Percentiles rank a stretch among this genome's conserved stretches.
Evolutionary conservation across 2,888 invertebrate genomes (phyloP).

Genomic region (Macrophya alboannulata): DNA sequence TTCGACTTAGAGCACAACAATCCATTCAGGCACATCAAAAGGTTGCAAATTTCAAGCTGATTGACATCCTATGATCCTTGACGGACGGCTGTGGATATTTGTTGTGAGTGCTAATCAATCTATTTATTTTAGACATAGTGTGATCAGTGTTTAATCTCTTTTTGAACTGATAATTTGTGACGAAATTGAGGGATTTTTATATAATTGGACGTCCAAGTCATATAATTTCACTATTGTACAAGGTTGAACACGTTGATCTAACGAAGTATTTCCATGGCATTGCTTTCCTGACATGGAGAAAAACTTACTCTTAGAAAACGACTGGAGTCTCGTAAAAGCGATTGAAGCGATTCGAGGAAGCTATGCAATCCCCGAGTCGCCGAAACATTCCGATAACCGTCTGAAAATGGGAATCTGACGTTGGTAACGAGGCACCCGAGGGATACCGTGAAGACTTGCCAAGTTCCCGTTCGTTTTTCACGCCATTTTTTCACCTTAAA

Average conservation of each 20-base stretch:
- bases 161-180: not conserved
- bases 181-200: not conserved
- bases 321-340: slow-evolving; percentile 44
- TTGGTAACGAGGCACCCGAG: slow-evolving; percentile 51
- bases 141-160: not conserved
- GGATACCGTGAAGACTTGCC: slow-evolving; percentile 34
- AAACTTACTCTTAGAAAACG: slow-evolving; percentile 7
- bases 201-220: not conserved
- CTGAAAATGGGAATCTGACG: slow-evolving; percentile 52
- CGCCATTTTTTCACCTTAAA: slow-evolving; percentile 40
- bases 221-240: not conserved
- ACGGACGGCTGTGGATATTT: not conserved
- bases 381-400: slow-evolving; percentile 54
- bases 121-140: not conserved
- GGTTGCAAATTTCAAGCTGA: not conserved
- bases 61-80: not conserved
- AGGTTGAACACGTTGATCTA: not conserved
- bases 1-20: too few species aligned
- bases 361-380: slow-evolving; percentile 48
- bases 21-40: not conserved
- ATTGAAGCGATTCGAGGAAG: slow-evolving; percentile 43
- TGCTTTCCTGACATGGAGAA: slow-evolving; percentile 4
- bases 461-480: slow-evolving; percentile 48
- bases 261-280: not conserved
- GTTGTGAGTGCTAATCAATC: not conserved